Base-by-base conservation (phyloP, 2,888 invertebrate species). In the Thera obeliscata region DNA sequence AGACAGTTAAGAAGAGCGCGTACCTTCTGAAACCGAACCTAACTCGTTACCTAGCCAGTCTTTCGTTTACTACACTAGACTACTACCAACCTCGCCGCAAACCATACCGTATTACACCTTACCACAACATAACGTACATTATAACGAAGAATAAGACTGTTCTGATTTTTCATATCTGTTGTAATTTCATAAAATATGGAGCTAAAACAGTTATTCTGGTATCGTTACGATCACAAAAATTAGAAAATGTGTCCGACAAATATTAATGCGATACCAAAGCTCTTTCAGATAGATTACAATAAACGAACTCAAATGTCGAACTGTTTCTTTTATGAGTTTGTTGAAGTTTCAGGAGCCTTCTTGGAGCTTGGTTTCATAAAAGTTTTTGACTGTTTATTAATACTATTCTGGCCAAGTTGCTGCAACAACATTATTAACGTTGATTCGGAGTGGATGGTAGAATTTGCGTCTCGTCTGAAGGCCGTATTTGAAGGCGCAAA, bases 11-110 rank as follows among this genome's bases (percentile, higher is more conserved):
- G 7, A 48, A 59, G 63, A 64, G 59, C 50, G 64, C 70, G 36
- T 54, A 62, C 71, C 75, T 52, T 69, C 73, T 72, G 75, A 75
- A 76, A 66, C 76, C 80, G 77, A 77, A 81, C 81, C 85, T 84
- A 81, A 78, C 81, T 84, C 87, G 77, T 87, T 87, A 90, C 90
- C 84, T 90, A 90, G 87, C 92, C 92, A 93, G 93, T 93, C 93
- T 92, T 93, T 93, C 91, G 90, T 87, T 92, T 91, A 81, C 90
- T 91, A 91, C 90, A 82, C 88, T 87, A 88, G 71, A 72, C 60
- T 66, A 61, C 67, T 56, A 66, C 57, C 67, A 54, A 67, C 67
- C 67, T 70, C 74, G 57, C 36, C 64, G 64, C 69, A 56, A 48
- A 54, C 67, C 66, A 64, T 9, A 64, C 68, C 59, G 67, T 52